Evolutionary conservation across 2,888 invertebrate species (phyloP), one percentile per base, ranked within the genome.

Genomic region (Lissonota sp.): DNA sequence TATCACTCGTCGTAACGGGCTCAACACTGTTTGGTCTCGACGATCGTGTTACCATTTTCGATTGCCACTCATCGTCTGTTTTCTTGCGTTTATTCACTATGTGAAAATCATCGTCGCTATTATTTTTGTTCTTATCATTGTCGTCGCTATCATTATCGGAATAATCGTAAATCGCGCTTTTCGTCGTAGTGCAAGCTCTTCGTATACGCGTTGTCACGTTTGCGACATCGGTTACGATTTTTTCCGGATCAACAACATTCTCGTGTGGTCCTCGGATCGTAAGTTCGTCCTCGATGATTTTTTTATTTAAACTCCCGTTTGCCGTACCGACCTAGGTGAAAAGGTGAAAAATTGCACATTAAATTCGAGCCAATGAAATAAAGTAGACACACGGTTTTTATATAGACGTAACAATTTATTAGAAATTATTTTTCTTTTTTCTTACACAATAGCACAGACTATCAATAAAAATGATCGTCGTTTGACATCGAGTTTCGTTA

Each of bases 361-460:
- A 84, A 53, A 79, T 55, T 53, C 40, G 14, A 42, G 46, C 44
- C 44, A 86, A 80, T 58, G 83, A 86, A 90, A 87, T 88, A 76
- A 87, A 87, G 78, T 72, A 86, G 82, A 85, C 85, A 81, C 44
- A 57, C 42, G 16, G 57, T 57, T 73, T 67, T 64, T 87, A 85
- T 89, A 81, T 84, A 87, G 69, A 87, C 81, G 88, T 88, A 87
- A 88, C 70, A 83, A 88, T 90, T 90, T 90, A 90, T 90, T 90
- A 79, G 84, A 84, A 87, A 86, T 80, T 80, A 40, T 63, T 46
- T 10, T 40, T 58, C 12, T 49, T 12, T 55, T 49, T 57, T 75
- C 40, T 80, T 79, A 84, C 58, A 64, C 58, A 80, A 77, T 70
- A 26, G 26, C 26, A 26, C 26, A 26, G 26, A 26, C 26, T 26